Percentiles rank a stretch among this genome's conserved stretches.
Conservation (phyloP, 1,140 invertebrate species). For the Samia ricini region DNA sequence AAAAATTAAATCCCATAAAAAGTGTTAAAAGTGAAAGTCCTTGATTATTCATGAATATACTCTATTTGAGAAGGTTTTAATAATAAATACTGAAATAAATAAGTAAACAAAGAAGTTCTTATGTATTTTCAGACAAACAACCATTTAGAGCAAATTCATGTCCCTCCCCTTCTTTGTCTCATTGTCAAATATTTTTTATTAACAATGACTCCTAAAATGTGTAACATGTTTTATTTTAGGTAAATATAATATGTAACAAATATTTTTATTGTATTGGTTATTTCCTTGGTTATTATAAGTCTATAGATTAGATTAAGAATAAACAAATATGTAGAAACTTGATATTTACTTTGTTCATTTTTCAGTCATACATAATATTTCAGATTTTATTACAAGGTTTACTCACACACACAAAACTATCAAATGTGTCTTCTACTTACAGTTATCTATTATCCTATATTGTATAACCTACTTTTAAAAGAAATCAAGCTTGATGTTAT, state of each 20-base stretch:
- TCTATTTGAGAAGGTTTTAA: constrained; percentile 10
- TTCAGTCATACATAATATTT: neutral
- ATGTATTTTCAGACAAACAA: neutral
- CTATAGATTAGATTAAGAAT: neutral
- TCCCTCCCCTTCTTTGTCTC: too few species aligned
- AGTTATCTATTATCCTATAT: neutral
- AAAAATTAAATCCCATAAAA: constrained; percentile 10
- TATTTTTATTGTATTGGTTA: neutral
- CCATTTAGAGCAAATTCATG: neutral
- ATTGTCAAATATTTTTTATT: too few species aligned
- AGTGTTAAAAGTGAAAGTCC: constrained; percentile 27
- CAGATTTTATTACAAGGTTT: neutral
- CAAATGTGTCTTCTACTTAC: neutral
- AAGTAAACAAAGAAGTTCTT: neutral
- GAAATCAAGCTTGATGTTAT: neutral
- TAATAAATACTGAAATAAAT: constrained; percentile 2
- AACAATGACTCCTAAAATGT: too few species aligned
- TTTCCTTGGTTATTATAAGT: neutral
- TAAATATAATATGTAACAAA: neutral
- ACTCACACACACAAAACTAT: neutral
- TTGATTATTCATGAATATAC: constrained; percentile 3
- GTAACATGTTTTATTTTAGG: too few species aligned
- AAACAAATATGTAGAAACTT: too few species aligned
- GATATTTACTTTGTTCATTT: too few species aligned
- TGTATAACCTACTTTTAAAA: neutral